A percentile compares a stretch with the other conserved stretches of the same genome.
Evolutionary conservation across 1,140 invertebrate species (phyloP).

Genomic region (Hyposmocoma kahamanoa): DNA sequence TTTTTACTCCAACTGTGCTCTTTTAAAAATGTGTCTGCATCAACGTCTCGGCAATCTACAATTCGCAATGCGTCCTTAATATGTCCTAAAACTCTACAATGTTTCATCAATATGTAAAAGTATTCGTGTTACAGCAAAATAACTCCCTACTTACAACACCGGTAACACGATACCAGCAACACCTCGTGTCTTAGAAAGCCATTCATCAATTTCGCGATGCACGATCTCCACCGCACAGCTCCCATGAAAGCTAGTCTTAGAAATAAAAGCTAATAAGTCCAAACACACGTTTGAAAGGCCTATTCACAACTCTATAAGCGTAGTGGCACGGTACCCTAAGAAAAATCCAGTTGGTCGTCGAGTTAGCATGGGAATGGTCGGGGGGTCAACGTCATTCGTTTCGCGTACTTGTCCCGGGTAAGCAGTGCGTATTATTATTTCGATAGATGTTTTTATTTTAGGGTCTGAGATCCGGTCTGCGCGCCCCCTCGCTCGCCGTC

Average conservation of each 20-base stretch:
- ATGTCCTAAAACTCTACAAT: no score
- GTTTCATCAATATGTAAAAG: no score
- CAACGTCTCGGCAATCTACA: no score
- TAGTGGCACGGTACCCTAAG: conserved; percentile 59
- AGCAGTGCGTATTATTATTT: conserved; percentile 69
- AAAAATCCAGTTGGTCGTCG: conserved; percentile 58
- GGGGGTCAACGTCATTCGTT: conserved; percentile 68
- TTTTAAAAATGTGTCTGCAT: no score
- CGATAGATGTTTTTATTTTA: conserved; percentile 71
- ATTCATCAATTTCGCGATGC: conserved; percentile 23
- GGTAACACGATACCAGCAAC: no score
- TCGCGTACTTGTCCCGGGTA: conserved; percentile 60
- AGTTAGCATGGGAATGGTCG: conserved; percentile 60
- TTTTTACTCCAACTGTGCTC: no score
- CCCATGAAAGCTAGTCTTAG: conserved; percentile 63
- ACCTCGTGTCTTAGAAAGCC: conserved; percentile 22
- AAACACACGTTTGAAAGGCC: conserved; percentile 57
- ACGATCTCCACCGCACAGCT: conserved; percentile 22
- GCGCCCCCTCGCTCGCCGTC: conserved; percentile 43
- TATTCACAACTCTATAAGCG: conserved; percentile 51
- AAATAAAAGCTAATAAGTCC: conserved; percentile 68
- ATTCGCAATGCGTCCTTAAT: no score
- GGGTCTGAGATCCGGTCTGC: conserved; percentile 65
- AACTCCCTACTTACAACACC: no score
- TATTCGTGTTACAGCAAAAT: no score